Conservation (phyloP, 2,888 invertebrate genomes). For the Sceliomorpha sp. region DNA sequence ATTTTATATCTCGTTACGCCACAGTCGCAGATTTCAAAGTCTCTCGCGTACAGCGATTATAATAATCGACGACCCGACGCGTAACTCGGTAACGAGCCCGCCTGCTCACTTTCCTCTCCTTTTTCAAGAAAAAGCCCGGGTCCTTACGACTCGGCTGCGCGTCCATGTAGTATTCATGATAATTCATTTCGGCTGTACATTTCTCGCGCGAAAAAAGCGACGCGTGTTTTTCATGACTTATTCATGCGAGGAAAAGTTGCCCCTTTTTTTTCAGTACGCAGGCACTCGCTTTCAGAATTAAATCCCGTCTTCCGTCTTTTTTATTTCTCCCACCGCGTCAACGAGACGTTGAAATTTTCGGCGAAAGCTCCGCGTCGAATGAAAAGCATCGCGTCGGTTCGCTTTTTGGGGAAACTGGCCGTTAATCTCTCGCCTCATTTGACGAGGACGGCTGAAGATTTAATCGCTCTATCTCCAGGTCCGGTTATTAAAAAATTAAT, state of each 20-base stretch:
- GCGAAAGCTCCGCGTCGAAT: no score
- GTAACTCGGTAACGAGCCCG: no score
- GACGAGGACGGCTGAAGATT: no score
- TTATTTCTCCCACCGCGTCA: constrained; percentile 11
- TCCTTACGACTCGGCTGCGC: not conserved
- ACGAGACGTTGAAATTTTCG: constrained; percentile 37
- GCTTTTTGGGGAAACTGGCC: no score
- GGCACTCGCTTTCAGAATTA: constrained; percentile 48
- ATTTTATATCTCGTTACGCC: no score
- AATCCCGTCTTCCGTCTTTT: constrained; percentile 41
- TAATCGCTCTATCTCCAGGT: no score
- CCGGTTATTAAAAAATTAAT: no score
- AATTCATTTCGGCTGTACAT: constrained; percentile 51
- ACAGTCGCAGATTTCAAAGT: no score
- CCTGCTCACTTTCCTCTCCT: not conserved
- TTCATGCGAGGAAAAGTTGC: constrained; percentile 46
- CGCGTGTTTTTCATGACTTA: constrained; percentile 52
- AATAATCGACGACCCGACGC: no score
- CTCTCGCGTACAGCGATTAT: no score
- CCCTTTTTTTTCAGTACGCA: constrained; percentile 37
- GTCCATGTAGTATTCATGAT: constrained; percentile 33
- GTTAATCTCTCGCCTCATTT: no score
- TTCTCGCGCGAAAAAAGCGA: constrained; percentile 44
- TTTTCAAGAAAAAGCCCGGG: constrained; percentile 4
- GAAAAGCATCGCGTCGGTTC: no score